Base-by-base conservation (phyloP, 2,888 invertebrate genomes). In the Limnephilus lunatus region DNA sequence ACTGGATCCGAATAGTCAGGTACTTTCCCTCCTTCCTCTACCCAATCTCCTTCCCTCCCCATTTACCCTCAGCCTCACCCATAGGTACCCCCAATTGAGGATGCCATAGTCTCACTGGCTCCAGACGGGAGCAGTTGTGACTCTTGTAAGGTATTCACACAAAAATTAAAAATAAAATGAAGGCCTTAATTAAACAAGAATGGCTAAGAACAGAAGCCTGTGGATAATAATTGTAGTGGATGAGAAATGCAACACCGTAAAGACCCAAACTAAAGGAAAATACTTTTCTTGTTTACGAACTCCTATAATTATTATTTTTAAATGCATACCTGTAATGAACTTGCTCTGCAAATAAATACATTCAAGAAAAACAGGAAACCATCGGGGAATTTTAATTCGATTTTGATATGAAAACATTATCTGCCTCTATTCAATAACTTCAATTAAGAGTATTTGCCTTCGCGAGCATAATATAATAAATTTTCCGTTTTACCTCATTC, bases 401-500 rank as follows among this genome's bases (percentile, higher is more conserved):
- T 68, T 25, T 68, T n/a, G 2, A 68, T n/a, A n/a, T 68, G 25
- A 68, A 25, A 68, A 68, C 68, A 68, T 68, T 68, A 83, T 35
- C 35, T 83, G 25, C 31, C 32, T 7, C 83, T 83, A 32, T 83
- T 83, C 35, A 83, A 32, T 83, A 39, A 83, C 25, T 35, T 83
- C 83, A 35, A 83, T 83, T 83, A 83, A 68, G 83, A 35, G 35
- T 35, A 83, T 83, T 83, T 39, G 15, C 83, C 83, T 32, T 39
- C 83, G 83, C 83, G 35, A 39, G 32, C 68, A 25, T 68, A 25
- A 68, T 83, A 83, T 83, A 83, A 83, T 83, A 83, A 83, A 83
- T 83, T 83, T 83, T 35, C 35, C 83, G 83, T 83, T 83, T 83
- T 83, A 35, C 83, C 83, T 83, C 68, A 68, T 68, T 68, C 68